A percentile compares a stretch with the other conserved stretches of the same genome.
phyloP scores from a whole-genome alignment of 2,113 vertebrate genomes.

The Pantherophis guttatus region DNA sequence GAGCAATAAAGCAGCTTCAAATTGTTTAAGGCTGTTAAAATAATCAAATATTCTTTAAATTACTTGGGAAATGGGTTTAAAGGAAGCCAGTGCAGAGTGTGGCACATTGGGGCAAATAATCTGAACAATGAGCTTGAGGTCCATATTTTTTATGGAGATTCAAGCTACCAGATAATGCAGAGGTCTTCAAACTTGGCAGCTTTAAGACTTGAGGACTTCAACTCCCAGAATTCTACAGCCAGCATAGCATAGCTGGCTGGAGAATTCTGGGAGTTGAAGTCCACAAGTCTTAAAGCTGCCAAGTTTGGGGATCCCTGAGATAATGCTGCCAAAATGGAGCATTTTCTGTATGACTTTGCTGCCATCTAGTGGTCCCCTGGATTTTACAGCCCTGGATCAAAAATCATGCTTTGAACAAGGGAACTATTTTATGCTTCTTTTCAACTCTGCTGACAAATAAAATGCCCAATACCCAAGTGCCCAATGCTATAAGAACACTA shows the following conservation, averaged over 20 bases:
- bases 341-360: background rate
- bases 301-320: background rate
- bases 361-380: background rate
- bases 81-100: background rate
- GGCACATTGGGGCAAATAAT: background rate
- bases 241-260: too few relatives aligned
- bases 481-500: background rate
- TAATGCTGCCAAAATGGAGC: background rate
- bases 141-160: background rate
- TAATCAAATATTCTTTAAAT: background rate
- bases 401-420: background rate
- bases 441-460: background rate
- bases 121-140: background rate
- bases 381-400: background rate
- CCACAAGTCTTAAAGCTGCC: too few relatives aligned
- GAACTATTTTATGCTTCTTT: background rate
- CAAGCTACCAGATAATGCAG: background rate
- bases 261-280: too few relatives aligned
- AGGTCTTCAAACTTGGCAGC: too few relatives aligned
- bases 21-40: background rate
- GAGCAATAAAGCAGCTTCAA: background rate
- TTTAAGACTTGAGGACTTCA: too few relatives aligned
- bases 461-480: background rate
- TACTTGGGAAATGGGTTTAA: background rate
- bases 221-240: too few relatives aligned